These are phyloP conservation scores for Typhlichthys subterraneus DNA, from an alignment of 2,797 vertebrate species.

Conservation along the genomic window DNA sequence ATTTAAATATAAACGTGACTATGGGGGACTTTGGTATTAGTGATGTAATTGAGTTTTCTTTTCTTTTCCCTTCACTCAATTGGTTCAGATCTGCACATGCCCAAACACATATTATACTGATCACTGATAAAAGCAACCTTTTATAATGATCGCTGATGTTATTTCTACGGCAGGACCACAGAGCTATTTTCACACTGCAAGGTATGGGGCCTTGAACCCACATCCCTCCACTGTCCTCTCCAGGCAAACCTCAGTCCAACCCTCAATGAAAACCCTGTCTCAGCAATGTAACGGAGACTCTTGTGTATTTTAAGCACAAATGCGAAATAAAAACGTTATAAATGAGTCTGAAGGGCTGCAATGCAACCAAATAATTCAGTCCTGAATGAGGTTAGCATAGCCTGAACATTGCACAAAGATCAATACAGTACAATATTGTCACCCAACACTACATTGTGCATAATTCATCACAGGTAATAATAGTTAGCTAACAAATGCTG, in stretches of 20 bases:
- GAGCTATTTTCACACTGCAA: slow-evolving; percentile 81
- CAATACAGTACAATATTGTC: slow-evolving; percentile 38
- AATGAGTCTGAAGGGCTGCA: slow-evolving; percentile 32
- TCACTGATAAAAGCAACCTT: slow-evolving; percentile 69
- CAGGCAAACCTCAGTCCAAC: slow-evolving; percentile 72
- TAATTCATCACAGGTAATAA: slow-evolving; percentile 54
- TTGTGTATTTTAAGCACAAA: slow-evolving; percentile 71
- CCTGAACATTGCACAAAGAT: slow-evolving; percentile 27
- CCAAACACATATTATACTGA: slow-evolving; percentile 60
- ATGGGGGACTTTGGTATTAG: slow-evolving; percentile 54
- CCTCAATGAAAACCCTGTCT: slow-evolving; percentile 75
- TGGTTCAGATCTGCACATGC: slow-evolving; percentile 63
- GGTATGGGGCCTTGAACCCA: slow-evolving; percentile 73
- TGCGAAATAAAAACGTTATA: slow-evolving; percentile 62
- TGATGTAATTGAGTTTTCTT: slow-evolving; percentile 74
- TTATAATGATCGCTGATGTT: slow-evolving; percentile 71
- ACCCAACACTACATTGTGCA: slow-evolving; percentile 39
- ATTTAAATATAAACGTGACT: slow-evolving; percentile 71
- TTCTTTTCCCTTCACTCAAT: slow-evolving; percentile 56
- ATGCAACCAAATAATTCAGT: slow-evolving; percentile 12
- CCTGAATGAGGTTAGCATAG: slow-evolving; percentile 31
- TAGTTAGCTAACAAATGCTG: slow-evolving; percentile 58
- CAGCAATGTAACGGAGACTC: slow-evolving; percentile 61
- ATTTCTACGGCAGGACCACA: slow-evolving; percentile 72
- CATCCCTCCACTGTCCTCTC: slow-evolving; percentile 75